Conservation (phyloP, 2,888 invertebrate species). For the Brachylomia viminalis region DNA sequence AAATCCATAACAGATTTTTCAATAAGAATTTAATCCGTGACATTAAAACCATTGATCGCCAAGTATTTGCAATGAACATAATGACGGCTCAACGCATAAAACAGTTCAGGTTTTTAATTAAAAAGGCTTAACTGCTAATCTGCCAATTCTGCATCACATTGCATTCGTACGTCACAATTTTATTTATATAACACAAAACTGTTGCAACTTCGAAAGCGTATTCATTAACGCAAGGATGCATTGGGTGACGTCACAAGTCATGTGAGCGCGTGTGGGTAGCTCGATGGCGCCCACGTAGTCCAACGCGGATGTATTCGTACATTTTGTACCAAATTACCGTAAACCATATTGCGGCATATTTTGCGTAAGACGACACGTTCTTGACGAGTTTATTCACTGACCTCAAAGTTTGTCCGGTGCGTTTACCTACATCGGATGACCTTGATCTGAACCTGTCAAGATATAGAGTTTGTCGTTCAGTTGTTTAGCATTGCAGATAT, state of each 20-base stretch:
- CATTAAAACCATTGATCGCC: neutral
- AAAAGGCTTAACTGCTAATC: constrained; percentile 19
- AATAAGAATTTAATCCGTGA: neutral
- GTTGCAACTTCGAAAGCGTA: constrained; percentile 54
- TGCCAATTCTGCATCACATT: constrained; percentile 6
- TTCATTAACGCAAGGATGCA: constrained; percentile 40
- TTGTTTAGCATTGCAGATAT: neutral
- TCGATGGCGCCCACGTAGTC: constrained; percentile 21
- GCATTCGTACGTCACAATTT: constrained; percentile 15
- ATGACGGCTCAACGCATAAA: neutral
- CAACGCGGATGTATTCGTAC: constrained; percentile 48
- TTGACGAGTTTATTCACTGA: constrained; percentile 34
- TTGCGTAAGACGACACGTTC: constrained; percentile 49
- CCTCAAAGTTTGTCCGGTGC: constrained; percentile 44
- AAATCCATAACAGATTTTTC: neutral
- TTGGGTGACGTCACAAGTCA: constrained; percentile 43
- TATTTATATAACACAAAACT: constrained; percentile 41
- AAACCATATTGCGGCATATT: constrained; percentile 29
- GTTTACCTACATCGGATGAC: constrained; percentile 18
- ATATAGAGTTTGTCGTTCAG: neutral
- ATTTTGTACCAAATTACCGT: constrained; percentile 33
- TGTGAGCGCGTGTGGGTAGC: constrained; percentile 13
- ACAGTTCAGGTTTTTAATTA: neutral
- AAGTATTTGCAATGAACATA: constrained; percentile 9
- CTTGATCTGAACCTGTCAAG: constrained; percentile 13